phyloP scores from a whole-genome alignment of 2,113 vertebrate genomes.

The Gallinago jamesoni region DNA sequence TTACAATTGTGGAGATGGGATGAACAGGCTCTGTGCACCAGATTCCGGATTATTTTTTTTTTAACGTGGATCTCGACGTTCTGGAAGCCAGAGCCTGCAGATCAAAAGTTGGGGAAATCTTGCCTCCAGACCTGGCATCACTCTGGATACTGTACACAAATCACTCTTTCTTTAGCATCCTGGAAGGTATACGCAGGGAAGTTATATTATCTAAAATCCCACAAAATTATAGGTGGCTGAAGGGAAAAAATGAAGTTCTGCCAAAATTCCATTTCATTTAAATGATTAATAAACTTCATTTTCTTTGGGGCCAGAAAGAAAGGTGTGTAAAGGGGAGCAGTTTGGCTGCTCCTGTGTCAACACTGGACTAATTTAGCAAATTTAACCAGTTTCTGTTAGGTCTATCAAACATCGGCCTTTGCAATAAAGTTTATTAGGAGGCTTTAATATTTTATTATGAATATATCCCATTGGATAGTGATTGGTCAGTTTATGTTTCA shows the following conservation, averaged over 20 bases:
- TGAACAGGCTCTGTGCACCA: neutral
- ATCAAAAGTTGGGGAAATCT: conserved; percentile 39
- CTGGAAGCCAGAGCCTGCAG: conserved; percentile 25
- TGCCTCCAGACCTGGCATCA: neutral
- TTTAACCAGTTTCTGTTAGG: neutral
- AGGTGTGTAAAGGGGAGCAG: neutral
- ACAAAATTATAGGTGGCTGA: neutral
- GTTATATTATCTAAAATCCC: neutral
- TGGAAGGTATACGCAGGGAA: neutral
- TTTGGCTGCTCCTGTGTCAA: neutral
- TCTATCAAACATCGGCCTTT: neutral
- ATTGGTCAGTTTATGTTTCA: neutral
- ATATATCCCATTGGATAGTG: neutral
- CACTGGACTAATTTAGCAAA: neutral
- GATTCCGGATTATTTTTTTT: neutral
- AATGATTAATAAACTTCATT: conserved; percentile 22
- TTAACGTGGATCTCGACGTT: neutral
- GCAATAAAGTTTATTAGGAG: neutral
- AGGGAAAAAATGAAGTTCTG: neutral
- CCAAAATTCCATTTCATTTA: neutral
- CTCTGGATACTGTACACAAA: neutral
- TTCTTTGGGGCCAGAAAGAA: neutral
- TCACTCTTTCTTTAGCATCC: neutral
- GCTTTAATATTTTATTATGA: neutral
- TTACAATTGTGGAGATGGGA: neutral